phyloP scores from a whole-genome alignment of 2,888 invertebrate genomes.

The Seira musarum region DNA sequence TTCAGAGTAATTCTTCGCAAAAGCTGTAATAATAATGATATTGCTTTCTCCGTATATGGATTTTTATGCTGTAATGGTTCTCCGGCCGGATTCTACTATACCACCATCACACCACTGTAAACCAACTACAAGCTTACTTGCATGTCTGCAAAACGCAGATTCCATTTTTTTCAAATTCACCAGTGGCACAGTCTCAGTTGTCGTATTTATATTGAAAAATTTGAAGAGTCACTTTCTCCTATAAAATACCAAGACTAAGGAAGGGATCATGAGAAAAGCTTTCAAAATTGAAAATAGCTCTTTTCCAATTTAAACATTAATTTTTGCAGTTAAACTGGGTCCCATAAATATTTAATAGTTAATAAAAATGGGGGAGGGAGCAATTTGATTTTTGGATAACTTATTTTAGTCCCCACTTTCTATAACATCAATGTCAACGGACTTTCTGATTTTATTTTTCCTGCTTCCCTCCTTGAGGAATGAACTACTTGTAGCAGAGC shows the following conservation, averaged over 20 bases:
- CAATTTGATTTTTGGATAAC: not conserved
- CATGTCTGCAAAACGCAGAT: not conserved
- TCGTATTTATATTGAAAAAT: not conserved
- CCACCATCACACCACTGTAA: too few relatives aligned
- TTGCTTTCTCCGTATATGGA: not conserved
- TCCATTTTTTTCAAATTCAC: not conserved
- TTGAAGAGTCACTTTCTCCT: not conserved
- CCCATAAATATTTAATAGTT: slow-evolving; percentile 5
- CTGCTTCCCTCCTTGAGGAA: too few relatives aligned
- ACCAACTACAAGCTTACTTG: too few relatives aligned
- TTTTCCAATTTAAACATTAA: not conserved
- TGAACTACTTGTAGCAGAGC: too few relatives aligned
- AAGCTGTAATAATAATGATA: not conserved
- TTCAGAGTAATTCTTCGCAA: slow-evolving; percentile 9
- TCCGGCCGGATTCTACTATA: too few relatives aligned
- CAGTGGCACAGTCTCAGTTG: not conserved
- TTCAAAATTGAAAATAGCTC: not conserved
- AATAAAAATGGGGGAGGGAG: not conserved
- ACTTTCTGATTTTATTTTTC: not conserved
- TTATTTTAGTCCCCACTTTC: too few relatives aligned
- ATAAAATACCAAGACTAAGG: too few relatives aligned
- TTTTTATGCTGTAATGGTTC: not conserved
- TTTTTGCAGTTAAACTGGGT: slow-evolving; percentile 4
- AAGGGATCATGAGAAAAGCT: not conserved
- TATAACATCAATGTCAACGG: not conserved